phyloP scores from a whole-genome alignment of 2,797 vertebrate genomes.

The Ptychadena robeensis region DNA sequence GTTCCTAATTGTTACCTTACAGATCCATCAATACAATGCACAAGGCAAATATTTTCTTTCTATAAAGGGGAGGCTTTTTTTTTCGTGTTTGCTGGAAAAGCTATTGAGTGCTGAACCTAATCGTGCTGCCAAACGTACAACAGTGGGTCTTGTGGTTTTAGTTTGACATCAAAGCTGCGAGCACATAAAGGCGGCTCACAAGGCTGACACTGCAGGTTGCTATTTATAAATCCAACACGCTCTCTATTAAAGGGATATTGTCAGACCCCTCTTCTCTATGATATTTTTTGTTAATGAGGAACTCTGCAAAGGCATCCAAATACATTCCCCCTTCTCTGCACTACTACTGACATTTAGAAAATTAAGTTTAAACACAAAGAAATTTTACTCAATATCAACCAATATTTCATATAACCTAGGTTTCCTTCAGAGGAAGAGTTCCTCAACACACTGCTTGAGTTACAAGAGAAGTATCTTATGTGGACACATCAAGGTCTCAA shows the following conservation, averaged over 20 bases:
- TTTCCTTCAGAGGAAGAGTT: too few relatives aligned
- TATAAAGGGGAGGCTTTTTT: conserved; percentile 3
- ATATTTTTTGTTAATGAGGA: neutral
- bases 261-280: neutral
- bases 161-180: conserved; percentile 43
- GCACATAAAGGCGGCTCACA: conserved; percentile 43
- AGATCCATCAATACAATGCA: conserved; percentile 3
- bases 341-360: neutral
- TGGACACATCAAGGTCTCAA: too few relatives aligned
- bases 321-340: neutral
- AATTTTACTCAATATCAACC: too few relatives aligned
- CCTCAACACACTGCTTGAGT: too few relatives aligned
- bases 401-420: too few relatives aligned
- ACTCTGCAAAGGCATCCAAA: neutral
- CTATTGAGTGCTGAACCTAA: conserved; percentile 10
- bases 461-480: too few relatives aligned
- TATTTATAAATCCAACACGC: conserved; percentile 38
- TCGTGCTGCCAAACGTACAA: conserved; percentile 37
- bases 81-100: conserved; percentile 34
- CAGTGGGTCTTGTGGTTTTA: conserved; percentile 42
- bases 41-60: neutral
- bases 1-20: neutral
- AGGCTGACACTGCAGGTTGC: conserved; percentile 1
- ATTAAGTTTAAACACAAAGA: too few relatives aligned
- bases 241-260: conserved; percentile 16